Evolutionary conservation across 2,797 vertebrate species (phyloP).

Genomic region (Orientallactaga sibirica): DNA sequence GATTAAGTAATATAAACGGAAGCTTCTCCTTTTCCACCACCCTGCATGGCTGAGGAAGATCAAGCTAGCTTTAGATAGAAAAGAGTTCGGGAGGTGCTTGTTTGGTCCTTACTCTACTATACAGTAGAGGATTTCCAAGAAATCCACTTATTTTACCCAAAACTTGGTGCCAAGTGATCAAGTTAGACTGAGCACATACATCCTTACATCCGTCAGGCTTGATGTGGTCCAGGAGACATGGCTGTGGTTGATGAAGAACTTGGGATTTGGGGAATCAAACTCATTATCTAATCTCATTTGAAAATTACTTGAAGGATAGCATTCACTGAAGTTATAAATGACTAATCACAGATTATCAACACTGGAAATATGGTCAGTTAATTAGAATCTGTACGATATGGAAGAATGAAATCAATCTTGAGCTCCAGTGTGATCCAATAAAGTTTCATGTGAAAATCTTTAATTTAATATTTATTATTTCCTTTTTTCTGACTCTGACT

Average conservation of each 20-base stretch:
- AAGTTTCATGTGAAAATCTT: neutral
- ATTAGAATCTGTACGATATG: neutral
- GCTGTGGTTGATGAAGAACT: neutral
- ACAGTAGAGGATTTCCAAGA: neutral
- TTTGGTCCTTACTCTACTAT: neutral
- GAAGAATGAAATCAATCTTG: neutral
- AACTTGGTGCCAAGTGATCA: neutral
- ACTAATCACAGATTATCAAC: neutral
- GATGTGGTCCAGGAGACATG: neutral
- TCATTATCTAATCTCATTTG: neutral
- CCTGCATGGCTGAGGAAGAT: neutral
- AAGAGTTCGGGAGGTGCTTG: neutral
- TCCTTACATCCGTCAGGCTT: neutral
- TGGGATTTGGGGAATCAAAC: neutral
- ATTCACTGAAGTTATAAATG: neutral
- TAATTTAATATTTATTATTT: neutral
- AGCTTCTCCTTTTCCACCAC: accelerated
- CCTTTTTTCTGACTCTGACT: neutral
- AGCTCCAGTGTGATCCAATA: neutral
- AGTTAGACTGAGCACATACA: neutral
- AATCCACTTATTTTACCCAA: neutral
- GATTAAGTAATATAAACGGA: neutral
- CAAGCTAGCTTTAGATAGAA: neutral
- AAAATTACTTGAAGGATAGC: neutral
- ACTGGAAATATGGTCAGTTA: neutral